A percentile compares a stretch with the other conserved stretches of the same genome.
phyloP scores from a whole-genome alignment of 2,888 invertebrate species.

The Hydriomena furcata region DNA sequence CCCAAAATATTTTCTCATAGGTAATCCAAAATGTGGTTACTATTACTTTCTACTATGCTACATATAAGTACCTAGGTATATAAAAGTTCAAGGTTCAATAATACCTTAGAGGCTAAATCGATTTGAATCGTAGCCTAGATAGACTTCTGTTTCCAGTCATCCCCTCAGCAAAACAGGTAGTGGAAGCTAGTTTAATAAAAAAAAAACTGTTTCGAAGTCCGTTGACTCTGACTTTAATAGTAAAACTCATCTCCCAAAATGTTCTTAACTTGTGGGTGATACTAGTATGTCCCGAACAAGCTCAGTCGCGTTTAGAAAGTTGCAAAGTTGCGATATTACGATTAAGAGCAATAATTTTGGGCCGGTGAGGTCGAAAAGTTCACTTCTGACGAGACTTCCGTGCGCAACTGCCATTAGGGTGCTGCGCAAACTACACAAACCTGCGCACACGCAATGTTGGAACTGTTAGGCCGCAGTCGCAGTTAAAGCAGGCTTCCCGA shows the following conservation, averaged over 20 bases:
- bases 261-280: too few relatives aligned
- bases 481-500: background rate
- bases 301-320: slow-evolving; percentile 70
- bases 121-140: too few relatives aligned
- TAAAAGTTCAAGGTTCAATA: too few relatives aligned
- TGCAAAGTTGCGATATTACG: slow-evolving; percentile 48
- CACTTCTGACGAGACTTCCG: slow-evolving; percentile 52
- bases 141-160: too few relatives aligned
- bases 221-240: too few relatives aligned
- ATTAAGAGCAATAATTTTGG: slow-evolving; percentile 57
- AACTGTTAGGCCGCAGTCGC: slow-evolving; percentile 39
- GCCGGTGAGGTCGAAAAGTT: slow-evolving; percentile 53
- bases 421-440: slow-evolving; percentile 29
- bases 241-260: background rate
- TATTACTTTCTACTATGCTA: too few relatives aligned
- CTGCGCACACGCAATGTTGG: slow-evolving; percentile 48
- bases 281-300: slow-evolving; percentile 41
- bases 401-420: slow-evolving; percentile 50
- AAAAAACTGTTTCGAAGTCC: background rate
- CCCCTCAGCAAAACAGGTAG: too few relatives aligned
- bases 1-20: too few relatives aligned
- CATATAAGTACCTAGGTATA: too few relatives aligned
- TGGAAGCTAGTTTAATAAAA: too few relatives aligned
- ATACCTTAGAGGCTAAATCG: too few relatives aligned
- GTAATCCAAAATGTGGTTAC: too few relatives aligned